A percentile compares a stretch with the other conserved stretches of the same genome.
Conservation (phyloP, 2,888 invertebrate genomes). For the Cynaeus angustus region DNA sequence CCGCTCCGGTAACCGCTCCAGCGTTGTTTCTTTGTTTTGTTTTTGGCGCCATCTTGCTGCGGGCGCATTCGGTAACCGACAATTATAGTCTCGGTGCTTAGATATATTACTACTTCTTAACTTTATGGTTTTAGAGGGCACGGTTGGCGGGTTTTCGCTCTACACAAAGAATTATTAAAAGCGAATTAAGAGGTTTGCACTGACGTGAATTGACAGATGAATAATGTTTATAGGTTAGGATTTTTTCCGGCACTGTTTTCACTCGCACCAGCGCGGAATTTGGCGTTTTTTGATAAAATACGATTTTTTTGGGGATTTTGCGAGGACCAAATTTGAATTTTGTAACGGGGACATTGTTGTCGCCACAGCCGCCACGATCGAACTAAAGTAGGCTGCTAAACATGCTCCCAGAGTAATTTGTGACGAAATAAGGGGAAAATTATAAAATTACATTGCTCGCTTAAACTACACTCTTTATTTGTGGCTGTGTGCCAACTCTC, state of each 20-base stretch:
- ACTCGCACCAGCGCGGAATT: slow-evolving; percentile 2
- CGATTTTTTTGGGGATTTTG: slow-evolving; percentile 28
- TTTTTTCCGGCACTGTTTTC: slow-evolving; percentile 15
- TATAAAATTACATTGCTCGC: slow-evolving; percentile 73
- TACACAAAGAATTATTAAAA: slow-evolving; percentile 57
- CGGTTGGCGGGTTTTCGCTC: slow-evolving; percentile 31
- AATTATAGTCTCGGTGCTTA: slow-evolving; percentile 69
- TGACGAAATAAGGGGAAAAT: slow-evolving; percentile 74
- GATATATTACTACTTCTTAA: slow-evolving; percentile 66
- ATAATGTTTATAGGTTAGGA: slow-evolving; percentile 11
- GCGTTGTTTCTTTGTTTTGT: slow-evolving; percentile 63
- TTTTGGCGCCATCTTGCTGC: slow-evolving; percentile 71
- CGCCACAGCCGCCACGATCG: slow-evolving; percentile 68
- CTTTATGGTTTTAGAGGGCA: slow-evolving; percentile 48
- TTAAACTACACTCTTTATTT: slow-evolving; percentile 71
- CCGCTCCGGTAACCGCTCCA: slow-evolving; percentile 53
- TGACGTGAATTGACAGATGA: slow-evolving; percentile 19
- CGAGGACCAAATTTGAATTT: slow-evolving; percentile 22
- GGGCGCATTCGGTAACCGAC: slow-evolving; percentile 66
- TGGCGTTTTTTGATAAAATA: not conserved
- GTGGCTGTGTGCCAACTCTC: slow-evolving; percentile 65
- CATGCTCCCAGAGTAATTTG: slow-evolving; percentile 72
- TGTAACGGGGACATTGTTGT: slow-evolving; percentile 63
- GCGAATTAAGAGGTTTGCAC: slow-evolving; percentile 57
- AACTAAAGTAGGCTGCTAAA: slow-evolving; percentile 71